These are phyloP conservation scores for Holcopasites calliopsidis DNA, from an alignment of 1,140 invertebrate genomes.

Conservation along the genomic window DNA sequence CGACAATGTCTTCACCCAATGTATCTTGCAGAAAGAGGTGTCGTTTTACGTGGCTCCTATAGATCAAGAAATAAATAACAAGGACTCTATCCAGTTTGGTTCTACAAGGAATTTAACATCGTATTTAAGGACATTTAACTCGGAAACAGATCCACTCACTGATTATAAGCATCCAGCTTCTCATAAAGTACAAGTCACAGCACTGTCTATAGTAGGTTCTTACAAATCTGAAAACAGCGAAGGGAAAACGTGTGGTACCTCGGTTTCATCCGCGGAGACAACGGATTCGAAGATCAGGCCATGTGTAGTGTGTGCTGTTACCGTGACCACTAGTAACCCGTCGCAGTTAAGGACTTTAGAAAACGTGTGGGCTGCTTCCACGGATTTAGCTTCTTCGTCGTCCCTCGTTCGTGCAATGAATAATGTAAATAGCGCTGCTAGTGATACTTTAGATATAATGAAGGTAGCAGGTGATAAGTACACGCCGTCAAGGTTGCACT, in stretches of 20 bases:
- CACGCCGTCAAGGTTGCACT: slow-evolving; percentile 72
- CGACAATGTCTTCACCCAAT: not conserved
- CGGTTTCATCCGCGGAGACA: slow-evolving; percentile 43
- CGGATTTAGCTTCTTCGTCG: slow-evolving; percentile 74
- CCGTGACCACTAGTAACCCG: slow-evolving; percentile 65
- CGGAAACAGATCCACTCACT: slow-evolving; percentile 69
- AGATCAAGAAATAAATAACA: slow-evolving; percentile 74
- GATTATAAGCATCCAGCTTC: slow-evolving; percentile 68
- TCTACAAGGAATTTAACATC: slow-evolving; percentile 68
- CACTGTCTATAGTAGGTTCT: slow-evolving; percentile 79
- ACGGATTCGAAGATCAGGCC: slow-evolving; percentile 69
- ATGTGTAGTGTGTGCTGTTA: slow-evolving; percentile 78
- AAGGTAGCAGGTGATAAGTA: slow-evolving; percentile 72
- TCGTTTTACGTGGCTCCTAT: slow-evolving; percentile 73
- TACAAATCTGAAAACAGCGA: slow-evolving; percentile 56
- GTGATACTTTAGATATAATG: slow-evolving; percentile 78
- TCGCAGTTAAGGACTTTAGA: slow-evolving; percentile 74
- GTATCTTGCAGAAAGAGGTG: slow-evolving; percentile 68
- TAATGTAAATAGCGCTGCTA: slow-evolving; percentile 82
- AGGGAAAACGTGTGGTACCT: slow-evolving; percentile 49
- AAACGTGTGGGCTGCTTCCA: slow-evolving; percentile 76
- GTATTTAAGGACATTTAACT: slow-evolving; percentile 69
- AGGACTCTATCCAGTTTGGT: slow-evolving; percentile 72
- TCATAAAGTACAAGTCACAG: slow-evolving; percentile 75
- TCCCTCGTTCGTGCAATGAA: slow-evolving; percentile 83